Conservation (phyloP, 2,888 invertebrate genomes). For the Thymelicus lineola region DNA sequence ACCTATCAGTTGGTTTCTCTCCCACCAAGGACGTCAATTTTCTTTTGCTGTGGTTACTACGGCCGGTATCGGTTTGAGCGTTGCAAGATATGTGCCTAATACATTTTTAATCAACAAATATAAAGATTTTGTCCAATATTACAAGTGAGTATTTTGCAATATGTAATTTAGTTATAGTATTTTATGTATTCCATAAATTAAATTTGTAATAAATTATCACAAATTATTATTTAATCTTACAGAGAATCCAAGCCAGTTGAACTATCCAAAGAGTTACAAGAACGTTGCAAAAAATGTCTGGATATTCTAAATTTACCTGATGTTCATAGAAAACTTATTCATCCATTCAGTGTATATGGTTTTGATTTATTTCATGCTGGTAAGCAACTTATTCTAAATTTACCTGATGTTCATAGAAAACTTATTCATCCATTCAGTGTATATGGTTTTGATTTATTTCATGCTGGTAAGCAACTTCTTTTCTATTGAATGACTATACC, state of each 20-base stretch:
- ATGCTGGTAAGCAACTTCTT: conserved; percentile 83
- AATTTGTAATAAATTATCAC: too few species aligned
- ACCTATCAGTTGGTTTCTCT: conserved; percentile 81
- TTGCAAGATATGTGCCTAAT: conserved; percentile 85
- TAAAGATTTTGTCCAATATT: conserved; percentile 86
- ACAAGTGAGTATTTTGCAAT: conserved; percentile 71
- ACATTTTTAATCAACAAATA: conserved; percentile 86
- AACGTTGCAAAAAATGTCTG: conserved; percentile 84
- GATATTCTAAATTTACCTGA: conserved; percentile 84
- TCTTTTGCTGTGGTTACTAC: conserved; percentile 76
- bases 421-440: conserved; percentile 88
- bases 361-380: conserved; percentile 90
- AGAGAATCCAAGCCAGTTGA: conserved; percentile 86
- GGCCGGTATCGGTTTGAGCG: conserved; percentile 75
- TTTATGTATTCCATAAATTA: not conserved
- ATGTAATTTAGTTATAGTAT: not conserved
- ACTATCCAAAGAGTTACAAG: conserved; percentile 76
- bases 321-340: conserved; percentile 76
- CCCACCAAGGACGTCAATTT: conserved; percentile 81
- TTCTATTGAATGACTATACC: too few species aligned
- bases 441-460: conserved; percentile 89
- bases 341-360: conserved; percentile 90
- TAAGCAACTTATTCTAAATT: conserved; percentile 84
- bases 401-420: conserved; percentile 76
- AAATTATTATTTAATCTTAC: conserved; percentile 48